These are phyloP conservation scores for Drosophila setosimentum DNA, from an alignment of 2,888 invertebrate species.

Conservation along the genomic window DNA sequence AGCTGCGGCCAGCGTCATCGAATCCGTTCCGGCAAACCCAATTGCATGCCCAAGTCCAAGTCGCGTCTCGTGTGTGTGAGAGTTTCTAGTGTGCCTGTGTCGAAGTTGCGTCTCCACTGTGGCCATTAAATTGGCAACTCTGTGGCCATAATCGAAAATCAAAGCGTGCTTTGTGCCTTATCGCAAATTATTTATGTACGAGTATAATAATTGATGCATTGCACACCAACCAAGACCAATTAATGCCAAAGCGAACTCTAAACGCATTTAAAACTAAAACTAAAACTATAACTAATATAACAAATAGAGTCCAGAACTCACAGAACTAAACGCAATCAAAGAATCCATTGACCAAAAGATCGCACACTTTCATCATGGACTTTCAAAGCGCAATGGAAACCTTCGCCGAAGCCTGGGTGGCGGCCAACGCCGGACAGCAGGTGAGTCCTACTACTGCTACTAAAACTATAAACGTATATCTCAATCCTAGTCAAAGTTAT, in stretches of 20 bases:
- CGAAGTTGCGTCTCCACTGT: slow-evolving; percentile 62
- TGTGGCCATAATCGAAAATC: slow-evolving; percentile 50
- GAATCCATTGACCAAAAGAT: slow-evolving; percentile 2
- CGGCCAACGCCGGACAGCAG: slow-evolving; percentile 92
- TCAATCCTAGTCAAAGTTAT: neutral
- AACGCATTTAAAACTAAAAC: slow-evolving; percentile 17
- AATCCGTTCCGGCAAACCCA: slow-evolving; percentile 65
- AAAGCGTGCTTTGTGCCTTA: slow-evolving; percentile 67
- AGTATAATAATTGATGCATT: slow-evolving; percentile 33
- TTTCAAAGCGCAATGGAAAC: slow-evolving; percentile 99
- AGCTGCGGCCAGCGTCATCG: slow-evolving; percentile 43
- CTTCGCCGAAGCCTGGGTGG: slow-evolving; percentile 98
- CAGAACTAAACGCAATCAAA: slow-evolving; percentile 17
- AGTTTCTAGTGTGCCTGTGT: slow-evolving; percentile 51
- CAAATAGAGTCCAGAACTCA: slow-evolving; percentile 14
- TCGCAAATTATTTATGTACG: slow-evolving; percentile 37
- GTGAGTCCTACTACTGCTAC: slow-evolving; percentile 85
- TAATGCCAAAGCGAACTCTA: slow-evolving; percentile 65
- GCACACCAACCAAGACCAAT: slow-evolving; percentile 54
- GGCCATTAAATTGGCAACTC: slow-evolving; percentile 31
- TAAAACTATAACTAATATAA: slow-evolving; percentile 10
- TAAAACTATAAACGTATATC: neutral
- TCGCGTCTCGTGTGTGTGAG: slow-evolving; percentile 33
- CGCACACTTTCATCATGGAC: slow-evolving; percentile 89
- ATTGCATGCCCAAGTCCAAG: slow-evolving; percentile 25